Base-by-base conservation (phyloP, 2,113 vertebrate species). In the Sylvia atricapilla region DNA sequence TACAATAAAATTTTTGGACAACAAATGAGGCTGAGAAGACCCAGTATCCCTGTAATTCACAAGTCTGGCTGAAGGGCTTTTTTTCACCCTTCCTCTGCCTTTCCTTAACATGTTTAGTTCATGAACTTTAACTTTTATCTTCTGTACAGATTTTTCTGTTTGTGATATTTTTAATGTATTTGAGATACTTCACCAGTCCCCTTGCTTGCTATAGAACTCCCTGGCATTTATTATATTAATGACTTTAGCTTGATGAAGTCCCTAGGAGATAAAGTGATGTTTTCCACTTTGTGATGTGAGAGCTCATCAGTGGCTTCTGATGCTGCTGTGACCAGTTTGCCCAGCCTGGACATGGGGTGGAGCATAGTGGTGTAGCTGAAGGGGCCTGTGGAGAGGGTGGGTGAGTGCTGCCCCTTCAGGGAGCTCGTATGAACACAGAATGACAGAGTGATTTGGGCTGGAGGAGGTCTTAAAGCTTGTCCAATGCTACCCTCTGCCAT, bases 311-410 rank as follows among this genome's bases (percentile, higher is more conserved):
- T 4, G 6, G 21, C n/a, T 85, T 70, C 59, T 77, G 59, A 12
- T 30, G 46, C 16, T 43, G 33, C 68, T 25, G 49, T 15, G 7
- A 8, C 53, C 68, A 63, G 25, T 25, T 43, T 63, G 46, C 37
- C 50, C 9, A 68, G 25, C 20, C 18, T 0, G 0, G 68, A 23
- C 62, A 10, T 0, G 0, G 25, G 20, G 25, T 3, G 1, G 17
- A 16, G 23, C n/a, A 15, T 9, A n/a, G 10, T 18, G 1, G 6
- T 35, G 20, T 21, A 11, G 19, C 49, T 53, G 50, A 16, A 18
- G 37, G 35, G 35, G 50, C 27, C 52, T 19, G 3, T 1, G 8
- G 18, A 0, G 12, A 49, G 39, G 15, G 28, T 39, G 19, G 14
- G 13, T 50, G 67, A 37, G 35, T 0, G 0, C 37, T 73, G 52